Evolutionary conservation across 2,797 vertebrate genomes (phyloP).

Genomic region (Eptatretus atami): DNA sequence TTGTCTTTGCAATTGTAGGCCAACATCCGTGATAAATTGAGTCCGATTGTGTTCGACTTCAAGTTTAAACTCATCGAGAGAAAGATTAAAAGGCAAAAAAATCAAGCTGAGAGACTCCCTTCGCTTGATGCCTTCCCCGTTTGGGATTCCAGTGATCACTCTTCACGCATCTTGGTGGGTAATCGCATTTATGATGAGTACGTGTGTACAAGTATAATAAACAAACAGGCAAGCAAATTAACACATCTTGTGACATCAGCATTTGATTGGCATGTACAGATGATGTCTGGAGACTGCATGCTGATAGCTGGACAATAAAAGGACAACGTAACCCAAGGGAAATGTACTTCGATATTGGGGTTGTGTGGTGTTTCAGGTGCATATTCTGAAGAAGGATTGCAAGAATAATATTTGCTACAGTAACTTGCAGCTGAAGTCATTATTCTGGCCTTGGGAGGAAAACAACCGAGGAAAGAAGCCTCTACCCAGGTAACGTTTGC

Average conservation of each 20-base stretch:
- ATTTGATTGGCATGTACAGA: too few species aligned
- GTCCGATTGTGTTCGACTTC: not conserved
- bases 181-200: too few species aligned
- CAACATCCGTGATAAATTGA: not conserved
- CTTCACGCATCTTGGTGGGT: too few species aligned
- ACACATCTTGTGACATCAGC: too few species aligned
- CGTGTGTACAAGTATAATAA: too few species aligned
- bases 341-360: too few species aligned
- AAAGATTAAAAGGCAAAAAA: not conserved
- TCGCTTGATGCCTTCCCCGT: not conserved
- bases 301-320: too few species aligned
- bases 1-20: not conserved
- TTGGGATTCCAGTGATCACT: not conserved
- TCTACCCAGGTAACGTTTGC: too few species aligned
- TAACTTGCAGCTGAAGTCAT: not conserved
- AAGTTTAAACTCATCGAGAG: not conserved
- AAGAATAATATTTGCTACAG: not conserved
- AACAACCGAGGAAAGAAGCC: not conserved
- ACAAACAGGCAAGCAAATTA: too few species aligned
- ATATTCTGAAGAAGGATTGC: conserved; percentile 1
- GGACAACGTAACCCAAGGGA: too few species aligned
- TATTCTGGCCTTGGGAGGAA: not conserved
- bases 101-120: not conserved
- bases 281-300: too few species aligned
- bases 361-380: not conserved